Percentiles rank a stretch among this genome's conserved stretches.
phyloP scores from a whole-genome alignment of 2,888 invertebrate species.

The Melieria crassipennis region DNA sequence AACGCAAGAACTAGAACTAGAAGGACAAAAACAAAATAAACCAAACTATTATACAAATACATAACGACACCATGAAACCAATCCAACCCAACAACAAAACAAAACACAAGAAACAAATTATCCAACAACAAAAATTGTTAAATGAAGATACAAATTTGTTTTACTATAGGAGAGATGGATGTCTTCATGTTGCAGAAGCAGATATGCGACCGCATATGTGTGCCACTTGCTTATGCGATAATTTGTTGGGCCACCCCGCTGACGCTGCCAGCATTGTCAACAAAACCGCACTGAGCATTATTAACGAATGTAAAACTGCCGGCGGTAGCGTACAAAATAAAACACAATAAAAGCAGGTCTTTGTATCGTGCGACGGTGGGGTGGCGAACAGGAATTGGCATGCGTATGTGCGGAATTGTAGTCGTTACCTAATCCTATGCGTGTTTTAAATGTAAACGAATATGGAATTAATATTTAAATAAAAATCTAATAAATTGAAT shows the following conservation, averaged over 20 bases:
- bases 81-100: conserved; percentile 21
- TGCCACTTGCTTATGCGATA: too few relatives aligned
- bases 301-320: too few relatives aligned
- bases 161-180: conserved; percentile 12
- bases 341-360: too few relatives aligned
- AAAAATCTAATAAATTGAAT: conserved; percentile 37
- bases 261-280: too few relatives aligned
- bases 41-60: too few relatives aligned
- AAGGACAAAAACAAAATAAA: neutral
- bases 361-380: too few relatives aligned
- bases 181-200: neutral
- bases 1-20: conserved; percentile 17
- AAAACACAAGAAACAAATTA: conserved; percentile 21
- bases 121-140: conserved; percentile 19
- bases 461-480: conserved; percentile 39
- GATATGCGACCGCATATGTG: conserved; percentile 7
- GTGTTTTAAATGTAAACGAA: conserved; percentile 41
- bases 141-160: conserved; percentile 27
- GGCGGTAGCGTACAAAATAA: too few relatives aligned
- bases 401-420: conserved; percentile 30
- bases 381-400: conserved; percentile 5
- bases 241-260: neutral
- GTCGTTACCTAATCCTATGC: conserved; percentile 38
- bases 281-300: too few relatives aligned
- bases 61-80: conserved; percentile 7